Percentiles rank a stretch among this genome's conserved stretches.
Evolutionary conservation across 2,888 invertebrate genomes (phyloP).

Genomic region (Drosophila lutescens): DNA sequence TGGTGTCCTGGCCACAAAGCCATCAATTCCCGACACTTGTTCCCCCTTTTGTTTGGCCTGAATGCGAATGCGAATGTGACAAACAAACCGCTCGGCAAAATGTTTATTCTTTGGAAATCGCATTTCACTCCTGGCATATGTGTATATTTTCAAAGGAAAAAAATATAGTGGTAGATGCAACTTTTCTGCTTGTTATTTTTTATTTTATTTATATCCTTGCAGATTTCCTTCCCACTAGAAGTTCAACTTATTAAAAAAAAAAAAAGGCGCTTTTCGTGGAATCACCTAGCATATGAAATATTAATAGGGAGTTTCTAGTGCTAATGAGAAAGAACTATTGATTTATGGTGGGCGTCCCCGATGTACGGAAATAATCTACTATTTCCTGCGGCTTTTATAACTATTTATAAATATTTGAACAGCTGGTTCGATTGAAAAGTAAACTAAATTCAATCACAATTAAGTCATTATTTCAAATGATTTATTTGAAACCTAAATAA

Average conservation of each 20-base stretch:
- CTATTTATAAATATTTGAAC: neutral
- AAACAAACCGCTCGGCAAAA: conserved; percentile 6
- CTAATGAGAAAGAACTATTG: neutral
- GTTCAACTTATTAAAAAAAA: neutral
- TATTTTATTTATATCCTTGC: too few species aligned
- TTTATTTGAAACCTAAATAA: too few species aligned
- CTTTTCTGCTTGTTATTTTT: neutral
- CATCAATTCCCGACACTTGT: conserved; percentile 33
- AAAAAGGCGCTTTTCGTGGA: neutral
- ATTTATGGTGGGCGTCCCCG: neutral
- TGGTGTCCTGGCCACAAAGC: conserved; percentile 22
- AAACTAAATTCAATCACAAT: too few species aligned
- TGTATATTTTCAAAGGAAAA: neutral
- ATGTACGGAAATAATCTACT: neutral
- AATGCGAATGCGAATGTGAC: conserved; percentile 7
- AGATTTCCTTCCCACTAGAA: neutral
- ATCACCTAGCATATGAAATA: too few species aligned
- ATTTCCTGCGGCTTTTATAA: neutral
- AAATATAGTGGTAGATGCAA: neutral
- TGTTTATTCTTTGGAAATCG: conserved; percentile 21
- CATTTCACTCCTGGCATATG: conserved; percentile 5
- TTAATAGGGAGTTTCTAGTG: neutral
- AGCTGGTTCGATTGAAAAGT: neutral
- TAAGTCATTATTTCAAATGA: too few species aligned
- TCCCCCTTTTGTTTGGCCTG: conserved; percentile 2